Evolutionary conservation across 1,140 invertebrate species (phyloP).

Genomic region (Penaeus chinensis): DNA sequence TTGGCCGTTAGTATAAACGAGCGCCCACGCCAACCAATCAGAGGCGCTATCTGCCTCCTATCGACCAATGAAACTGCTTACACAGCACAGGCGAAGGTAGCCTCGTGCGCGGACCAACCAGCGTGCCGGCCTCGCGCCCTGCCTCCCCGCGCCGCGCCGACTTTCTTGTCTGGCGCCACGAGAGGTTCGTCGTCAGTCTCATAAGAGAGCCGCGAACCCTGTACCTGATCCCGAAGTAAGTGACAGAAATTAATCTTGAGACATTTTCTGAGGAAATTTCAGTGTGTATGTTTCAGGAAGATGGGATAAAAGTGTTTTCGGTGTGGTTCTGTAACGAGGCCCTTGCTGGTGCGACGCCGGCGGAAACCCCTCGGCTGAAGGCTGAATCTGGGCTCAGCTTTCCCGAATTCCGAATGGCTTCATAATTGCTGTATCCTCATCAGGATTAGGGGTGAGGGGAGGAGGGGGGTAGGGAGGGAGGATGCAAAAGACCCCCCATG

Average conservation of each 20-base stretch:
- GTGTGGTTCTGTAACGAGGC: no score
- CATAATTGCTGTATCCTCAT: no score
- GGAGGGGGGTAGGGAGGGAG: no score
- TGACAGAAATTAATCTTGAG: background rate
- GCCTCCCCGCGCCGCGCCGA: slow-evolving; percentile 1
- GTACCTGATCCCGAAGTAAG: slow-evolving; percentile 15
- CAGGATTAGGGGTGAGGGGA: no score
- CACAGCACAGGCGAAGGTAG: slow-evolving; percentile 15
- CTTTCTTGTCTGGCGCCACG: slow-evolving; percentile 20
- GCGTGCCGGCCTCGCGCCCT: background rate
- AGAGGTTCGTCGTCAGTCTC: slow-evolving; percentile 18
- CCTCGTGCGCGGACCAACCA: slow-evolving; percentile 20
- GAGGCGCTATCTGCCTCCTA: slow-evolving; percentile 2
- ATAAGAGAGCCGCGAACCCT: background rate
- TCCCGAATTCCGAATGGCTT: no score
- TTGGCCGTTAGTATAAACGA: background rate
- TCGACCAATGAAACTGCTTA: slow-evolving; percentile 24
- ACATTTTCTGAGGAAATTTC: no score
- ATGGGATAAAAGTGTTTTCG: no score
- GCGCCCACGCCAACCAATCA: slow-evolving; percentile 31
- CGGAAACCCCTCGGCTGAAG: no score
- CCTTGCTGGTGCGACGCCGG: no score
- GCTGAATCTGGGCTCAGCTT: no score
- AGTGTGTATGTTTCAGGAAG: no score
- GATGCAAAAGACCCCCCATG: no score